Evolutionary conservation across 53 echinoderm and acorn worm genomes (phyloP).

Genomic region (Hippasteria phrygiana): DNA sequence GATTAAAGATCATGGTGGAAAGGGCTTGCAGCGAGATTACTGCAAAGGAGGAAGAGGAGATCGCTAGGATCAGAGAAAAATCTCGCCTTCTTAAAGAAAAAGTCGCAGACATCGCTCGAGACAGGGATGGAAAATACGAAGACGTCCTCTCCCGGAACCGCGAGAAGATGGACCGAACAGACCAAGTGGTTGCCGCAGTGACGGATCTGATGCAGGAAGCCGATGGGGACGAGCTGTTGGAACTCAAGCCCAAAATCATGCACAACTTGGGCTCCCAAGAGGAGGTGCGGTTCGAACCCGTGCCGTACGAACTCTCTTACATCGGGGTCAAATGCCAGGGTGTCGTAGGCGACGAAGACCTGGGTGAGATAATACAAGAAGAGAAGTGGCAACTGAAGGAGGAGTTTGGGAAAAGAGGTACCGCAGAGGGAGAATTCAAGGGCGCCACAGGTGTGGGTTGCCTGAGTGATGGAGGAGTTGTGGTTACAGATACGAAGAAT

Average conservation of each 20-base stretch:
- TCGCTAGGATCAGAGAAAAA: slow-evolving; percentile 10
- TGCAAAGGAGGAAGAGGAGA: slow-evolving; percentile 7
- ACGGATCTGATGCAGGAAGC: slow-evolving; percentile 13
- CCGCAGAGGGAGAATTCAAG: slow-evolving; percentile 5
- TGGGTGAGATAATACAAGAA: background rate
- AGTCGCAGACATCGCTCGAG: background rate
- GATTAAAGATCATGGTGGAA: background rate
- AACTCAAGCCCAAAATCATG: slow-evolving; percentile 10
- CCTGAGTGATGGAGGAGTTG: background rate
- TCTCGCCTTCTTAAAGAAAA: background rate
- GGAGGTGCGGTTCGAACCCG: background rate
- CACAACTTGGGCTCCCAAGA: background rate
- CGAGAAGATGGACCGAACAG: background rate
- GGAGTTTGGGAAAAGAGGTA: slow-evolving; percentile 13
- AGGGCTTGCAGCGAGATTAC: background rate
- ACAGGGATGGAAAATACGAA: background rate
- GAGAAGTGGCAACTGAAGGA: background rate
- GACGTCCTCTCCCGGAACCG: background rate
- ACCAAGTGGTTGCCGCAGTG: background rate
- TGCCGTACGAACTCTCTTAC: slow-evolving; percentile 12
- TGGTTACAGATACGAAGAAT: background rate
- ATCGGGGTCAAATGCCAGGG: background rate
- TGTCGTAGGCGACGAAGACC: background rate
- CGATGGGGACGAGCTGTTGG: background rate
- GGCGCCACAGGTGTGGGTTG: background rate